These are phyloP conservation scores for Caerostris darwini DNA, from an alignment of 1,140 invertebrate species.

Conservation along the genomic window DNA sequence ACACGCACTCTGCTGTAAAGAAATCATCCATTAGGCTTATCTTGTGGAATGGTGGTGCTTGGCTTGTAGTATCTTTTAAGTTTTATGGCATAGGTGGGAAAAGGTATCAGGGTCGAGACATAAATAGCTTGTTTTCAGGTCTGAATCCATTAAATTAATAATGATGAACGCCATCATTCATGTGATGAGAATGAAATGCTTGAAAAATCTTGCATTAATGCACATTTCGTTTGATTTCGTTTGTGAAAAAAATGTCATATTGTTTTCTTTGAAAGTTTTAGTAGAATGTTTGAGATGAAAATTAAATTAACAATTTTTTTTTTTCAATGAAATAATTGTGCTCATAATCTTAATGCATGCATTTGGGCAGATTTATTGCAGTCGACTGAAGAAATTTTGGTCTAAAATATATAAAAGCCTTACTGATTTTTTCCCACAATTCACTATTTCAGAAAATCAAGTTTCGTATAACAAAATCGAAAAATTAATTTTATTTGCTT, in stretches of 20 bases:
- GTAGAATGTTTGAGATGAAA: too few relatives aligned
- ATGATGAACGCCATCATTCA: neutral
- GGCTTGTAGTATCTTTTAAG: conserved; percentile 11
- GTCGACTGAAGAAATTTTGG: too few relatives aligned
- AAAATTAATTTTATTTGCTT: too few relatives aligned
- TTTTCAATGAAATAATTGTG: too few relatives aligned
- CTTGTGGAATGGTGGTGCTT: conserved; percentile 13
- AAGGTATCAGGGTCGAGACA: neutral
- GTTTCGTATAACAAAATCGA: too few relatives aligned
- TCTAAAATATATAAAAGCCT: too few relatives aligned
- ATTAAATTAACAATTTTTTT: too few relatives aligned
- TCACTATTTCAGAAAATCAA: too few relatives aligned
- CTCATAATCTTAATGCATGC: too few relatives aligned
- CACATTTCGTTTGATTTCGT: neutral
- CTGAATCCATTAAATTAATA: conserved; percentile 16
- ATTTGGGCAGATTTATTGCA: too few relatives aligned
- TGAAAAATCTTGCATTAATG: too few relatives aligned
- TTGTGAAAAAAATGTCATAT: neutral
- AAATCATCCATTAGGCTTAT: conserved; percentile 42
- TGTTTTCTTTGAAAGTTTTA: neutral
- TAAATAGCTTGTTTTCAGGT: conserved; percentile 11
- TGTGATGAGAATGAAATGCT: neutral
- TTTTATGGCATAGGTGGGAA: conserved; percentile 3
- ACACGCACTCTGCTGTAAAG: conserved; percentile 17
- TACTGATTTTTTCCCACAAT: too few relatives aligned